Conservation (phyloP, 2,113 vertebrate species). For the Holacanthus passer region DNA sequence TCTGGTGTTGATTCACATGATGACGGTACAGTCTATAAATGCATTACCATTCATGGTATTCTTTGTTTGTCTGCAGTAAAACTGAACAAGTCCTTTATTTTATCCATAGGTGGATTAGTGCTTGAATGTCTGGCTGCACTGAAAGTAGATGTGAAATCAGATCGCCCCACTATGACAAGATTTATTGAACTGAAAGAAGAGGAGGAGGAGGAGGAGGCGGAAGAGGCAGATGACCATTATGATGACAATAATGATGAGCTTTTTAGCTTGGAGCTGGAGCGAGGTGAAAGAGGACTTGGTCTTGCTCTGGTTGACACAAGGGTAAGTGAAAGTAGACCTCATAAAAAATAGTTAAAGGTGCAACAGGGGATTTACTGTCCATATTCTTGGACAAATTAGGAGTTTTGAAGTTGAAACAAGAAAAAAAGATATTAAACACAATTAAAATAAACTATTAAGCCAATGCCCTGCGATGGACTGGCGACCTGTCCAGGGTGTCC, state of each 20-base stretch:
- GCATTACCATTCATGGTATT: background rate
- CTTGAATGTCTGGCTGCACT: conserved; percentile 72
- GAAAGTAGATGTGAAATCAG: conserved; percentile 52
- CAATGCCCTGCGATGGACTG: no score
- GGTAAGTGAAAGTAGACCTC: conserved; percentile 68
- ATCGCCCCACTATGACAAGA: conserved; percentile 28
- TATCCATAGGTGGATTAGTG: conserved; percentile 60
- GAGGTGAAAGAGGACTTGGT: conserved; percentile 80
- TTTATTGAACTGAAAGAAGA: conserved; percentile 65
- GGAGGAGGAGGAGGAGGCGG: conserved; percentile 53
- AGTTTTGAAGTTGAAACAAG: no score
- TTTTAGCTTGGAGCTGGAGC: conserved; percentile 84
- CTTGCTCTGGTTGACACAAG: conserved; percentile 82
- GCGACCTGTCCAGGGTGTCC: no score
- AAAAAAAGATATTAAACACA: no score
- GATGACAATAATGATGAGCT: conserved; percentile 74
- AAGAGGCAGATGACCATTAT: conserved; percentile 41
- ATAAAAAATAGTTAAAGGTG: background rate
- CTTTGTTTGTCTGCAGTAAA: background rate
- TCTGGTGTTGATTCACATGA: conserved; percentile 29
- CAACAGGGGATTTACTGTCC: no score
- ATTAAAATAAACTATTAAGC: no score
- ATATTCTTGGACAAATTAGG: no score
- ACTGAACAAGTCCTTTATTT: background rate
- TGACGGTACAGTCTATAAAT: conserved; percentile 60